Conservation (phyloP, 2,888 invertebrate genomes). For the Parelbella ahira region DNA sequence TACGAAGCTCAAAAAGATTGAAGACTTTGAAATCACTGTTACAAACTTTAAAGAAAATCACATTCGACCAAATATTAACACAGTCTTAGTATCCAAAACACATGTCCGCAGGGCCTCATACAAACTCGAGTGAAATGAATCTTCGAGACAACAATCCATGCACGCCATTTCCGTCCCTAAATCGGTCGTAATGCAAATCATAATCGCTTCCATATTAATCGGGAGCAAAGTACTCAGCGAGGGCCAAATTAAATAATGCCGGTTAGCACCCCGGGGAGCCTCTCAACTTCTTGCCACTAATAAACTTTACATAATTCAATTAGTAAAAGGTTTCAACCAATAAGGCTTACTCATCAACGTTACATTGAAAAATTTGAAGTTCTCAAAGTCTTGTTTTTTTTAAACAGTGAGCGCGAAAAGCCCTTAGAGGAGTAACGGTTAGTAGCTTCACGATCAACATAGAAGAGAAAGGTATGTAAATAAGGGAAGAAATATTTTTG, state of each 20-base stretch:
- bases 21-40: too few relatives aligned
- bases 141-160: constrained; percentile 3
- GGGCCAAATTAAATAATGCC: constrained; percentile 19
- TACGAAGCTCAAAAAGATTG: too few relatives aligned
- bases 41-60: constrained; percentile 2
- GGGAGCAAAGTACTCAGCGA: too few relatives aligned
- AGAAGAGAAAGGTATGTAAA: too few relatives aligned
- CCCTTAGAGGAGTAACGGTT: too few relatives aligned
- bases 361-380: too few relatives aligned
- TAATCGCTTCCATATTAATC: constrained; percentile 2
- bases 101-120: constrained; percentile 24
- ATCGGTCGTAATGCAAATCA: background rate
- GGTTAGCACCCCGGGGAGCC: constrained; percentile 5
- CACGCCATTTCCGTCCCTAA: constrained; percentile 3
- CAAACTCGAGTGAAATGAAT: constrained; percentile 17
- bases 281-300: constrained; percentile 6
- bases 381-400: too few relatives aligned
- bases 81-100: constrained; percentile 26
- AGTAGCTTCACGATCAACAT: too few relatives aligned
- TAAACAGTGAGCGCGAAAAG: too few relatives aligned
- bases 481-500: too few relatives aligned
- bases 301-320: constrained; percentile 16
- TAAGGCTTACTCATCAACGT: too few relatives aligned
- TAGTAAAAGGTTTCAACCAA: constrained; percentile 5
- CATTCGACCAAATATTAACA: constrained; percentile 23